phyloP scores from a whole-genome alignment of 1,140 invertebrate genomes.

The Plodia interpunctella region DNA sequence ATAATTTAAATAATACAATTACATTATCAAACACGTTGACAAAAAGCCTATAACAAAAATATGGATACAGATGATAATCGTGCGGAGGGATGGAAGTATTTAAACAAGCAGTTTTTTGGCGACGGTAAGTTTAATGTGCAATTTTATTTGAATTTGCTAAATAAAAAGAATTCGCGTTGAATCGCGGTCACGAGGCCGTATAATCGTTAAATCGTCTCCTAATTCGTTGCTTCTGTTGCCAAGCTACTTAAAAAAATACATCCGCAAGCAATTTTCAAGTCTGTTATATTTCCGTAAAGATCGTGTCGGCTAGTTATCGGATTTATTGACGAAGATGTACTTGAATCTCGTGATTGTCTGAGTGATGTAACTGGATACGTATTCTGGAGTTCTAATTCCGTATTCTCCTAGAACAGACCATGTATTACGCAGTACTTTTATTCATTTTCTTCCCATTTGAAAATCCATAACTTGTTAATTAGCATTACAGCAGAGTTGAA shows the following conservation, averaged over 20 bases:
- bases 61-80: conserved; percentile 64
- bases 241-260: background rate
- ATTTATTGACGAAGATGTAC: background rate
- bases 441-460: background rate
- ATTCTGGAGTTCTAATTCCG: background rate
- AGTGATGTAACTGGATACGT: background rate
- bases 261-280: background rate
- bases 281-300: background rate
- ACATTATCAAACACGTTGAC: background rate
- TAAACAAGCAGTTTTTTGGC: conserved; percentile 74
- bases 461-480: background rate
- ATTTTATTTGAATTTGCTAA: conserved; percentile 20
- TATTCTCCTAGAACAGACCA: background rate
- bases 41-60: conserved; percentile 15
- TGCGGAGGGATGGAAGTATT: conserved; percentile 75
- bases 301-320: background rate
- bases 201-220: background rate
- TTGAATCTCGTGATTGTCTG: background rate
- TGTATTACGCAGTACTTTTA: background rate
- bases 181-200: conserved; percentile 26
- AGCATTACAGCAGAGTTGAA: too few relatives aligned
- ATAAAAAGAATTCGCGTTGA: conserved; percentile 17
- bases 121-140: conserved; percentile 55
- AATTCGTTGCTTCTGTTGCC: background rate
- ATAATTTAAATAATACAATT: conserved; percentile 17